Conservation (phyloP, 2,888 invertebrate species). For the Eristalinus sepulchralis region DNA sequence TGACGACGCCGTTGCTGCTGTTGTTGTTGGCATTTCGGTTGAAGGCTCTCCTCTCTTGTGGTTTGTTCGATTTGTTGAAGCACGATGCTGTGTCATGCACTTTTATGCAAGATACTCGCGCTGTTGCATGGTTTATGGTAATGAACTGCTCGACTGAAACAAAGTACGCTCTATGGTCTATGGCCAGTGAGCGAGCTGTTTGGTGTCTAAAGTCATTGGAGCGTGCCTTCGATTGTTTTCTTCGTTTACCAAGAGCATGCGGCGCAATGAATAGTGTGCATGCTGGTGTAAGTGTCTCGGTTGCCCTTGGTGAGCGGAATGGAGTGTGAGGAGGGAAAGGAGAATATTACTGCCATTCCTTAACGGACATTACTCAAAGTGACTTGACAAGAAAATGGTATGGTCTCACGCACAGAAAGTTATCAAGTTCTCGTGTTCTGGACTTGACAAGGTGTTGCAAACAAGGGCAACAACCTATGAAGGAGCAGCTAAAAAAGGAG, state of each 20-base stretch:
- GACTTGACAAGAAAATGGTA: background rate
- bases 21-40: background rate
- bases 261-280: background rate
- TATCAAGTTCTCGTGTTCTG: background rate
- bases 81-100: constrained; percentile 70
- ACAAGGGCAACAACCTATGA: background rate
- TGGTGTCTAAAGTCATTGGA: background rate
- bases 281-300: background rate
- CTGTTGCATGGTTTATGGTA: background rate
- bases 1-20: background rate
- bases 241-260: background rate
- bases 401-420: background rate
- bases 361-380: background rate
- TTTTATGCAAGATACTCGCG: constrained; percentile 58
- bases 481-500: no score
- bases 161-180: background rate
- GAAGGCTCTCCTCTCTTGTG: constrained; percentile 12
- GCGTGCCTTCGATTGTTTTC: background rate
- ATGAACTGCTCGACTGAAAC: background rate
- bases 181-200: background rate
- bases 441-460: background rate
- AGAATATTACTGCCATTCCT: background rate
- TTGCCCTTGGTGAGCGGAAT: background rate
- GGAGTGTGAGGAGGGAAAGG: background rate
- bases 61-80: constrained; percentile 56